Conservation (phyloP, 1,140 invertebrate species). For the Cotesia chilonis region DNA sequence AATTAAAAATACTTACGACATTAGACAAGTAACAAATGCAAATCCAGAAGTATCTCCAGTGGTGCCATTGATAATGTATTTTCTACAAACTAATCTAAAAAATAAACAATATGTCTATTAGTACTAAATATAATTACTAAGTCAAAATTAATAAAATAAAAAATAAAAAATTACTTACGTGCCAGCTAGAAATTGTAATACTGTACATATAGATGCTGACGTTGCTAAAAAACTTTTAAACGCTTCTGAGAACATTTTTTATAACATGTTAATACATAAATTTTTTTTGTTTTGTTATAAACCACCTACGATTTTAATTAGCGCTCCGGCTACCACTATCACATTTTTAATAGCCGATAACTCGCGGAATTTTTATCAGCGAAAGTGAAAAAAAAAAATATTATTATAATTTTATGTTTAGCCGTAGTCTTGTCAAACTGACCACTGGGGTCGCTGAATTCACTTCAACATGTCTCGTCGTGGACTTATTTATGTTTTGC, state of each 20-base stretch:
- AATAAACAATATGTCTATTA: conserved; percentile 13
- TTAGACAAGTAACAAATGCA: conserved; percentile 78
- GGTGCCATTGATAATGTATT: conserved; percentile 72
- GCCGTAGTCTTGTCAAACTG: no score
- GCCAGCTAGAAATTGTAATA: conserved; percentile 76
- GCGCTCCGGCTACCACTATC: no score
- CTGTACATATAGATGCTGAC: conserved; percentile 73
- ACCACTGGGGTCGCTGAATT: no score
- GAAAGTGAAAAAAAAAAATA: no score
- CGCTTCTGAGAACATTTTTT: conserved; percentile 47
- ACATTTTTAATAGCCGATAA: no score
- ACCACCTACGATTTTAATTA: no score
- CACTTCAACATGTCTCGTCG: no score
- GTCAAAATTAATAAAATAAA: conserved; percentile 12
- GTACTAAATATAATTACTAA: conserved; percentile 7
- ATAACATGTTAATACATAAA: no score
- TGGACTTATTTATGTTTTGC: no score
- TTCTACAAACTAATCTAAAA: conserved; percentile 73
- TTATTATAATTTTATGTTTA: no score
- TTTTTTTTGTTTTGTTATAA: no score
- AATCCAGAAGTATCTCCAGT: conserved; percentile 76
- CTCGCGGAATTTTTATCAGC: no score
- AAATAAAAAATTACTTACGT: conserved; percentile 65
- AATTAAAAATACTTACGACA: conserved; percentile 71
- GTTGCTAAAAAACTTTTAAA: conserved; percentile 66